Conservation (phyloP, 2,888 invertebrate genomes). For the Nomada flava region DNA sequence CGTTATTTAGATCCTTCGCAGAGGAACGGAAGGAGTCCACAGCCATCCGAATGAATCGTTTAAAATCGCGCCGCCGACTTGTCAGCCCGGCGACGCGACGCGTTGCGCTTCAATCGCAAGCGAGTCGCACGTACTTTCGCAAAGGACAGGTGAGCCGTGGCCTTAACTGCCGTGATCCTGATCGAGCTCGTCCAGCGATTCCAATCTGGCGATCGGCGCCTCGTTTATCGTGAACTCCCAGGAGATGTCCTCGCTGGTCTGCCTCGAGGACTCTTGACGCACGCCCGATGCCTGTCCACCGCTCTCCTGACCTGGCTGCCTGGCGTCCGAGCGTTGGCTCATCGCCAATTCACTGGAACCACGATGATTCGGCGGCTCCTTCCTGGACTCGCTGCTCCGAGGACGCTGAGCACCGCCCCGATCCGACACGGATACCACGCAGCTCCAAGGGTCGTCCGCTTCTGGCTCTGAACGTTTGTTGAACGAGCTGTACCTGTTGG, state of each 20-base stretch:
- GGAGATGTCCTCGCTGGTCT: slow-evolving; percentile 81
- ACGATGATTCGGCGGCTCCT: slow-evolving; percentile 72
- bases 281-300: slow-evolving; percentile 58
- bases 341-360: slow-evolving; percentile 42
- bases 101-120: slow-evolving; percentile 38
- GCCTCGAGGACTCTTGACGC: slow-evolving; percentile 78
- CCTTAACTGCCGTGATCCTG: slow-evolving; percentile 84
- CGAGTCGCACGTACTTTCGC: slow-evolving; percentile 21
- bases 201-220: slow-evolving; percentile 88
- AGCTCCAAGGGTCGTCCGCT: slow-evolving; percentile 81
- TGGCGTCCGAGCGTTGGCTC: slow-evolving; percentile 60
- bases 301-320: slow-evolving; percentile 46
- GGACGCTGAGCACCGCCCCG: slow-evolving; percentile 72
- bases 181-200: slow-evolving; percentile 88
- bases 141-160: slow-evolving; percentile 30
- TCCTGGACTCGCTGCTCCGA: slow-evolving; percentile 77
- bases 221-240: slow-evolving; percentile 82
- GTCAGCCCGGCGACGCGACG: slow-evolving; percentile 28
- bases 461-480: slow-evolving; percentile 81
- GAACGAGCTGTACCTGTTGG: slow-evolving; percentile 80
- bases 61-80: slow-evolving; percentile 6
- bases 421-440: slow-evolving; percentile 75
- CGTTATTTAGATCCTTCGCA: slow-evolving; percentile 27
- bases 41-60: slow-evolving; percentile 51
- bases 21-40: slow-evolving; percentile 57